Percentiles rank a stretch among this genome's conserved stretches.
These are phyloP conservation scores for Poecilia picta DNA, from an alignment of 2,797 vertebrate species.

Conservation along the genomic window DNA sequence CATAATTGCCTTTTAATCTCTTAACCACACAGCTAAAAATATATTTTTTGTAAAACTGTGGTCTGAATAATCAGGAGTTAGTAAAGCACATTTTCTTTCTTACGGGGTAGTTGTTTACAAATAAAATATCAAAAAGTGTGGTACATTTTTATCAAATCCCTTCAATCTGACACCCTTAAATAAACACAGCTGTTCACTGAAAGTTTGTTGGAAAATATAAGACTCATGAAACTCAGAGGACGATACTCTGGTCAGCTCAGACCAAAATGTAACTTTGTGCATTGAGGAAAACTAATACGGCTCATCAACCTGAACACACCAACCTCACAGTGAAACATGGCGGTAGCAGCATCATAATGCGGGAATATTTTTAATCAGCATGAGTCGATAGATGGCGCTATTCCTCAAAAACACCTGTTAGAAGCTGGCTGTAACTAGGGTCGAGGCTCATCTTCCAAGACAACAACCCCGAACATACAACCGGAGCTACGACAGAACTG, in stretches of 20 bases:
- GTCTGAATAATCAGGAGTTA: not conserved
- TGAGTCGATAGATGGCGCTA: not conserved
- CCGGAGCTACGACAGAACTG: not conserved
- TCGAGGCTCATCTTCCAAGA: not conserved
- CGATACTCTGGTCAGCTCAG: not conserved
- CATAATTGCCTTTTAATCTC: too few relatives aligned
- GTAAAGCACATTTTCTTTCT: not conserved
- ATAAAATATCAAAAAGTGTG: not conserved
- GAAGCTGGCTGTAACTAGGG: not conserved
- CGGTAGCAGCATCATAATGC: not conserved
- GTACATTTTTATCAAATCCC: not conserved
- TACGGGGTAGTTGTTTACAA: not conserved
- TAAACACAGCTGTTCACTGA: not conserved
- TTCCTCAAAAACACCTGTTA: not conserved
- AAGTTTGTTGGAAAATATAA: not conserved
- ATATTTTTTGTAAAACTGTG: not conserved
- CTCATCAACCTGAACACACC: not conserved
- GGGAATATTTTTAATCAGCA: not conserved
- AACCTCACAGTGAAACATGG: not conserved
- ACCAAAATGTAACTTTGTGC: not conserved
- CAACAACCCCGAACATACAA: not conserved
- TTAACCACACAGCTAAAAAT: not conserved
- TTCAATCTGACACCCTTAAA: not conserved
- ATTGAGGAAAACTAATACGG: not conserved
- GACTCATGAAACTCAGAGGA: not conserved